Conservation (phyloP, 1,140 invertebrate species). For the Geopemphigus sp. region DNA sequence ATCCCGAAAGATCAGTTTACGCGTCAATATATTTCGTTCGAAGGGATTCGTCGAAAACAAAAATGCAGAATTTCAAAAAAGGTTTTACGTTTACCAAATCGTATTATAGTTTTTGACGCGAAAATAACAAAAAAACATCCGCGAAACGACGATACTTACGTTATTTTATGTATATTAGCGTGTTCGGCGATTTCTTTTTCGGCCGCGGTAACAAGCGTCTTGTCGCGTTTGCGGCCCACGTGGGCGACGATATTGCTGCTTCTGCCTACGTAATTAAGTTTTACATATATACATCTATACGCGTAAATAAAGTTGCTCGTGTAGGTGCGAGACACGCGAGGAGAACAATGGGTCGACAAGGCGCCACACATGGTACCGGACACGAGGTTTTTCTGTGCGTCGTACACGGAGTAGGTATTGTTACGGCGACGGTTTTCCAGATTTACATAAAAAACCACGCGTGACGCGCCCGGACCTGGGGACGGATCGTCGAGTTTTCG, state of each 20-base stretch:
- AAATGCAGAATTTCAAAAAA: not conserved
- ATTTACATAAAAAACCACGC: not conserved
- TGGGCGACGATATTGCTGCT: constrained; percentile 31
- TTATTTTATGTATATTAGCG: not conserved
- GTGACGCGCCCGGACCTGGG: not conserved
- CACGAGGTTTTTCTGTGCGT: constrained; percentile 7
- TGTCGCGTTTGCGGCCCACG: not conserved
- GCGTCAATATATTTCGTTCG: too few species aligned
- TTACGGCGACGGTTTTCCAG: not conserved
- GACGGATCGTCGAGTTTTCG: not conserved
- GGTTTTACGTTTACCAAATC: not conserved
- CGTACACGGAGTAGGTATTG: too few species aligned
- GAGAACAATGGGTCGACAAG: constrained; percentile 37
- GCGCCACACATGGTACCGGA: constrained; percentile 32
- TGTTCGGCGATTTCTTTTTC: not conserved
- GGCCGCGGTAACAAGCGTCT: not conserved
- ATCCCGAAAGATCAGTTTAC: too few species aligned
- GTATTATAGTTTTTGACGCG: not conserved
- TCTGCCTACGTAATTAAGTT: constrained; percentile 25
- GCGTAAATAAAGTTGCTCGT: not conserved
- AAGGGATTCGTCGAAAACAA: not conserved
- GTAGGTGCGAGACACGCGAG: constrained; percentile 20
- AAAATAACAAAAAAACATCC: too few species aligned
- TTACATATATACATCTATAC: not conserved
- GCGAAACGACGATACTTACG: not conserved